phyloP scores from a whole-genome alignment of 1,140 invertebrate species.

The Sminthurides bifidus region DNA sequence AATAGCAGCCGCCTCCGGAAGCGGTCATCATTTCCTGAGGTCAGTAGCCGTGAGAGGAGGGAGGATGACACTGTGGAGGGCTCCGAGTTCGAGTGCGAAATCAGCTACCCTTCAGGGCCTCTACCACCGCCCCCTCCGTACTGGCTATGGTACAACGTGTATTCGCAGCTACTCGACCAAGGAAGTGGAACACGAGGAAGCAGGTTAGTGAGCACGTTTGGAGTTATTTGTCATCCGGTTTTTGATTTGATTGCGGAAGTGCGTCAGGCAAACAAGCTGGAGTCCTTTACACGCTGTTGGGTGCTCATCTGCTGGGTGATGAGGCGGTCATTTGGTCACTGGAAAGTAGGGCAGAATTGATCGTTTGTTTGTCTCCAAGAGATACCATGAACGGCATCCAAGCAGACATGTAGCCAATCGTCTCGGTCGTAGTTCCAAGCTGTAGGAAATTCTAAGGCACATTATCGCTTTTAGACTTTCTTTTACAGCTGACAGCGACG shows the following conservation, averaged over 20 bases:
- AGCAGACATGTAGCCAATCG: too few species aligned
- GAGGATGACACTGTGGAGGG: slow-evolving; percentile 5
- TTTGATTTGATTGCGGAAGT: too few species aligned
- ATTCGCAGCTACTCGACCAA: slow-evolving; percentile 20
- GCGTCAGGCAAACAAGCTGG: not conserved
- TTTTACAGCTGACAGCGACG: too few species aligned
- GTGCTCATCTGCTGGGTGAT: not conserved
- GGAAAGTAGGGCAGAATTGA: not conserved
- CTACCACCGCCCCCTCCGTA: slow-evolving; percentile 18
- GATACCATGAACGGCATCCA: too few species aligned
- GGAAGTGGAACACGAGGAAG: not conserved
- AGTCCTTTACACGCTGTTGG: not conserved
- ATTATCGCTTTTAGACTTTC: too few species aligned
- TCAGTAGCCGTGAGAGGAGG: slow-evolving; percentile 5
- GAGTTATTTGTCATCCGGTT: too few species aligned
- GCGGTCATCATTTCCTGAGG: slow-evolving; percentile 22
- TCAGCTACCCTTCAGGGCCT: slow-evolving; percentile 14
- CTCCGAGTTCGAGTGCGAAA: slow-evolving; percentile 13
- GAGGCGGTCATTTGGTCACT: not conserved
- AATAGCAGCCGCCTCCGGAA: not conserved
- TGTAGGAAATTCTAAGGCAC: too few species aligned
- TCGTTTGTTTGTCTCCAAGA: too few species aligned
- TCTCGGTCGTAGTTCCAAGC: too few species aligned
- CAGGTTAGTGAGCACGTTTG: too few species aligned
- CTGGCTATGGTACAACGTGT: slow-evolving; percentile 27